A percentile compares a stretch with the other conserved stretches of the same genome.
These are phyloP conservation scores for Leptinotarsa juncta DNA, from an alignment of 2,888 invertebrate species.

Conservation along the genomic window DNA sequence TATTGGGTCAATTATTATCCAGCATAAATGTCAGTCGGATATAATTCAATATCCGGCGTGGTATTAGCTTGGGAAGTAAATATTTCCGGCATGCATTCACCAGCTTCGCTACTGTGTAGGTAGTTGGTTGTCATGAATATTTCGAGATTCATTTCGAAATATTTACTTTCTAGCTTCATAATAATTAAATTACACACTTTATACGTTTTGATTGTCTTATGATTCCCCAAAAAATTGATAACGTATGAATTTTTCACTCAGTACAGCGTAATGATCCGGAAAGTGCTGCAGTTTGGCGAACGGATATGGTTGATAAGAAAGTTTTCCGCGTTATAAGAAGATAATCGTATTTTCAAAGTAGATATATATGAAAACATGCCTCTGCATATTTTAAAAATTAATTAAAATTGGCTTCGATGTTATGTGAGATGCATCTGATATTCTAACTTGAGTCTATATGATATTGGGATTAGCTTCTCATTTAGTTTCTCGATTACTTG, in stretches of 20 bases:
- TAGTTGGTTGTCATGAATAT: neutral
- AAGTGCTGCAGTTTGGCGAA: constrained; percentile 3
- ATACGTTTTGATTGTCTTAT: neutral
- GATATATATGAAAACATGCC: constrained; percentile 20
- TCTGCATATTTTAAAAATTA: constrained; percentile 21
- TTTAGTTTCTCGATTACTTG: constrained; percentile 4
- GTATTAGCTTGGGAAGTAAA: neutral
- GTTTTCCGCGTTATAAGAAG: constrained; percentile 17
- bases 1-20: neutral
- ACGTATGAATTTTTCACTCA: neutral
- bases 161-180: neutral
- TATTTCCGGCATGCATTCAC: neutral
- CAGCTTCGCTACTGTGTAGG: neutral
- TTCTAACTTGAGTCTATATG: constrained; percentile 4
- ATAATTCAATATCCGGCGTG: neutral
- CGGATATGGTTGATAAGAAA: constrained; percentile 16
- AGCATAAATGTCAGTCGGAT: neutral
- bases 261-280: neutral
- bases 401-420: constrained; percentile 16
- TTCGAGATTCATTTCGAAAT: neutral
- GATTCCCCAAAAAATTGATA: neutral
- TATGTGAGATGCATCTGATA: constrained; percentile 15
- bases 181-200: neutral
- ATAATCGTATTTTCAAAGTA: constrained; percentile 17
- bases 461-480: constrained; percentile 13